Conservation (phyloP, 2,888 invertebrate species). For the Trypoxylon attenuatum region DNA sequence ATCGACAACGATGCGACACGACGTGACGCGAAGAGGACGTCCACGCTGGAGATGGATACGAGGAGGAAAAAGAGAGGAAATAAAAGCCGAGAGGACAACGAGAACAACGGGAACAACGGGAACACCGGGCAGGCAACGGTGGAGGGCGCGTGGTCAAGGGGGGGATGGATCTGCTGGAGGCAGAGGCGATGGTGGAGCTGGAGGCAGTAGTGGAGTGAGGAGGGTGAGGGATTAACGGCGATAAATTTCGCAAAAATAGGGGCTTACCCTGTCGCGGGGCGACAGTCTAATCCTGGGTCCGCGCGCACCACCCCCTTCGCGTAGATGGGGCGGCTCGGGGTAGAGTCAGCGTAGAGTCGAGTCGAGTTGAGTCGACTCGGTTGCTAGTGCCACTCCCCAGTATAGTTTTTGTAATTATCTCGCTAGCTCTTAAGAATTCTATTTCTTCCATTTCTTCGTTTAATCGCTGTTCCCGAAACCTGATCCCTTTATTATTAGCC, state of each 20-base stretch:
- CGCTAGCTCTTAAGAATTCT: conserved; percentile 48
- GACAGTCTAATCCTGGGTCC: conserved; percentile 73
- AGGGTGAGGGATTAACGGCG: conserved; percentile 73
- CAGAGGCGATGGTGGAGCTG: conserved; percentile 42
- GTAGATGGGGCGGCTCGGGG: conserved; percentile 47
- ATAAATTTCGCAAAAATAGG: conserved; percentile 75
- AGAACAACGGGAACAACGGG: conserved; percentile 51
- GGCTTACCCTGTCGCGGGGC: conserved; percentile 73
- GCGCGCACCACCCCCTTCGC: conserved; percentile 56
- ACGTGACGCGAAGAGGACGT: conserved; percentile 34
- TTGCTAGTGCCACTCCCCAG: conserved; percentile 16
- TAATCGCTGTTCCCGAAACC: conserved; percentile 11
- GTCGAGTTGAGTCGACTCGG: conserved; percentile 11
- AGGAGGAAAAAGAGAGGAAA: conserved; percentile 38
- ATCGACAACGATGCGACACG: conserved; percentile 59
- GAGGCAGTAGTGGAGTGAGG: conserved; percentile 25
- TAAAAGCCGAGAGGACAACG: conserved; percentile 51
- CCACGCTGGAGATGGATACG: conserved; percentile 26
- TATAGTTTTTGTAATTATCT: conserved; percentile 69
- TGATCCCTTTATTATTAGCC: not conserved
- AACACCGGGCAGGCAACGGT: conserved; percentile 45
- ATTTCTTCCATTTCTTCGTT: conserved; percentile 33
- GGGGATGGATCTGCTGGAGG: too few species aligned
- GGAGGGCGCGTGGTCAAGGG: not conserved
- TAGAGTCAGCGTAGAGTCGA: conserved; percentile 47